Percentiles rank a stretch among this genome's conserved stretches.
Evolutionary conservation across 2,888 invertebrate genomes (phyloP).

Genomic region (Aethes cnicana): DNA sequence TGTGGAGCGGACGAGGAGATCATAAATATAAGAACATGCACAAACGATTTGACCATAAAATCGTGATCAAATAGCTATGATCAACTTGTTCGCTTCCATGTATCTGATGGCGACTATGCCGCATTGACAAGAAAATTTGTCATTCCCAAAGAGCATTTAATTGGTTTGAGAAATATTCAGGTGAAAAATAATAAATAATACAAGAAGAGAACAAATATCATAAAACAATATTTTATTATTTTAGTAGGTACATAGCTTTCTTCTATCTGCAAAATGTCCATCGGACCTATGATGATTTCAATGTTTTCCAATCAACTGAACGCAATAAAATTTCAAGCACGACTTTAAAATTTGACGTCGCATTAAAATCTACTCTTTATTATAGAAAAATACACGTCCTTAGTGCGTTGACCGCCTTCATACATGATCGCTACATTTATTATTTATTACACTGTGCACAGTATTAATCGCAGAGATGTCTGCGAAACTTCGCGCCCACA

Average conservation of each 20-base stretch:
- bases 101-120: too few species aligned
- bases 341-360: slow-evolving; percentile 46
- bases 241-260: slow-evolving; percentile 48
- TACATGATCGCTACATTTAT: slow-evolving; percentile 41
- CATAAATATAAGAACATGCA: too few species aligned
- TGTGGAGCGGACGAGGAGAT: too few species aligned
- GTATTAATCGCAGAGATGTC: slow-evolving; percentile 13
- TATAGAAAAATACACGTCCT: slow-evolving; percentile 81
- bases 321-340: slow-evolving; percentile 66
- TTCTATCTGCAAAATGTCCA: slow-evolving; percentile 42
- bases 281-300: slow-evolving; percentile 22
- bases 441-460: slow-evolving; percentile 59
- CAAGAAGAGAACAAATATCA: slow-evolving; percentile 27
- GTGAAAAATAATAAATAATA: neutral
- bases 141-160: too few species aligned
- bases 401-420: slow-evolving; percentile 70
- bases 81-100: too few species aligned
- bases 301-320: slow-evolving; percentile 47
- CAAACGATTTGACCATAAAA: too few species aligned
- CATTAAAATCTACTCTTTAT: slow-evolving; percentile 62
- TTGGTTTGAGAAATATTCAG: too few species aligned
- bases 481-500: neutral
- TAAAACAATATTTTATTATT: slow-evolving; percentile 63
- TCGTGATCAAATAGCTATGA: too few species aligned
- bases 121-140: too few species aligned